These are phyloP conservation scores for Pleuronectes platessa DNA, from an alignment of 2,113 vertebrate species.

Conservation along the genomic window DNA sequence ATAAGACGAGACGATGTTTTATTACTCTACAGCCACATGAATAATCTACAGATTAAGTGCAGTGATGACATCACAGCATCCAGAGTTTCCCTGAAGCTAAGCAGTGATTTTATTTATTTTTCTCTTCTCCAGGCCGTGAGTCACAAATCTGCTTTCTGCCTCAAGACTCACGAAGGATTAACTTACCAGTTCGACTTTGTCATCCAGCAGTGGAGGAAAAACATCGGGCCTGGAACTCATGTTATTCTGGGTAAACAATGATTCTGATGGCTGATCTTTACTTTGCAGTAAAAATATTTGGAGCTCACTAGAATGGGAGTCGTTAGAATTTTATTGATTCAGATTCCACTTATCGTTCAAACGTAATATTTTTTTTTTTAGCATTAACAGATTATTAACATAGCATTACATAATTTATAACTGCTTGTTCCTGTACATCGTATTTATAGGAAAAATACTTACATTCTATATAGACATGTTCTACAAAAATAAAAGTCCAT, in stretches of 20 bases:
- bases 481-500: no score
- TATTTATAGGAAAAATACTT: no score
- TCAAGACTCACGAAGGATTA: conserved; percentile 84
- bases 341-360: no score
- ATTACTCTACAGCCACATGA: no score
- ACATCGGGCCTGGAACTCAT: conserved; percentile 76
- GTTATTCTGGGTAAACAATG: conserved; percentile 85
- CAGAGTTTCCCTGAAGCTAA: not conserved
- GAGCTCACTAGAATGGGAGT: not conserved
- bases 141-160: conserved; percentile 83
- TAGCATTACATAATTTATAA: no score
- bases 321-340: not conserved
- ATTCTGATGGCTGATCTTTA: not conserved
- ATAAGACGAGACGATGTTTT: no score
- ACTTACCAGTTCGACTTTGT: conserved; percentile 76
- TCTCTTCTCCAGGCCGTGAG: conserved; percentile 69
- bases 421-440: no score
- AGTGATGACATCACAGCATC: not conserved
- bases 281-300: not conserved
- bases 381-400: no score
- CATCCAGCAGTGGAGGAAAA: conserved; percentile 87
- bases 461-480: no score
- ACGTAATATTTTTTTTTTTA: no score
- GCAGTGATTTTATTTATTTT: not conserved
- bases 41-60: not conserved